phyloP scores from a whole-genome alignment of 64 coral and sea anemone species.

The Catalaphyllia jardinei region DNA sequence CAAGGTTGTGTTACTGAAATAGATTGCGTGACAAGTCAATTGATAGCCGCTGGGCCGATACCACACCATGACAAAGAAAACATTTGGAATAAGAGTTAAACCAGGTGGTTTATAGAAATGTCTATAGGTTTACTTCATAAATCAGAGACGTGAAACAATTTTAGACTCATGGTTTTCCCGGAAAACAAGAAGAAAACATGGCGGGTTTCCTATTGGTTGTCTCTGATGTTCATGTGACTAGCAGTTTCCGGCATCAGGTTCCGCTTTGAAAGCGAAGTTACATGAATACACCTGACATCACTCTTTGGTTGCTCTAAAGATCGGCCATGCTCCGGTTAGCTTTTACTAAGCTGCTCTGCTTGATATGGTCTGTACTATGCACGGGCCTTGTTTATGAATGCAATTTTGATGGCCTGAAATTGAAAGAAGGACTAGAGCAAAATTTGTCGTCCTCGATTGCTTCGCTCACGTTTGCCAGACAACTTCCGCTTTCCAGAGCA shows the following conservation, averaged over 20 bases:
- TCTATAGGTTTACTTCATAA: too few species aligned
- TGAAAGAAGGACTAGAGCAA: neutral
- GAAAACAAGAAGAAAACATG: too few species aligned
- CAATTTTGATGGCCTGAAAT: neutral
- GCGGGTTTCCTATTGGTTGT: neutral
- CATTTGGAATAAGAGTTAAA: too few species aligned
- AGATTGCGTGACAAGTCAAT: too few species aligned
- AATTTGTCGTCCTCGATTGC: neutral
- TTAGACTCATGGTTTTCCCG: too few species aligned
- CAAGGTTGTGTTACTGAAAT: too few species aligned
- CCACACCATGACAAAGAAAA: too few species aligned
- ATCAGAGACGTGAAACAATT: too few species aligned
- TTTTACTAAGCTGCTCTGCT: neutral
- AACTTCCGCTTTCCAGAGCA: slow-evolving; percentile 10
- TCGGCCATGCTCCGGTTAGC: neutral
- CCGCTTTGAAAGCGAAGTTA: neutral
- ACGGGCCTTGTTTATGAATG: slow-evolving; percentile 23
- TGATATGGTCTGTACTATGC: neutral
- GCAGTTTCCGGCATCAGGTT: neutral
- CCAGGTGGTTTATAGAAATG: too few species aligned
- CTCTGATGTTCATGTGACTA: neutral
- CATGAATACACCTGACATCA: too few species aligned
- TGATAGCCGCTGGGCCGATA: too few species aligned
- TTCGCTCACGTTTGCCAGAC: neutral
- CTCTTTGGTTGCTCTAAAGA: neutral